Percentiles rank a stretch among this genome's conserved stretches.
Conservation (phyloP, 2,797 vertebrate species). For the Hydrocynus forskahlii region DNA sequence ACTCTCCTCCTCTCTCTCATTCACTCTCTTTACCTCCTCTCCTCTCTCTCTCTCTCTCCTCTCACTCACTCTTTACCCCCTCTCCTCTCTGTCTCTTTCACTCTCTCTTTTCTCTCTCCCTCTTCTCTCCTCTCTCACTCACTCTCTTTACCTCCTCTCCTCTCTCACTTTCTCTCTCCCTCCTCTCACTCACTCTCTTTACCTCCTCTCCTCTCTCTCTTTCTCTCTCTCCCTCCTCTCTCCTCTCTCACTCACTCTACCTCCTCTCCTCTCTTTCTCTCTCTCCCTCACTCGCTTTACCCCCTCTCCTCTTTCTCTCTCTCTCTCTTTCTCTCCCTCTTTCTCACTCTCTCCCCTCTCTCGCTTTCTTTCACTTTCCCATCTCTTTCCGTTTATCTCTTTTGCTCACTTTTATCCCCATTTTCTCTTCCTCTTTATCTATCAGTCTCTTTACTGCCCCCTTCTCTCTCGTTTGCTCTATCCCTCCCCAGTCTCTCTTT, state of each 20-base stretch:
- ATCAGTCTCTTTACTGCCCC: too few species aligned
- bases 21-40: too few species aligned
- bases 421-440: too few species aligned
- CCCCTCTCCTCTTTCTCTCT: neutral
- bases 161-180: neutral
- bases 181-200: neutral
- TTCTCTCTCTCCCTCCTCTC: neutral
- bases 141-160: too few species aligned
- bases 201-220: neutral
- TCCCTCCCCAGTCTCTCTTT: neutral
- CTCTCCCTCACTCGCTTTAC: neutral
- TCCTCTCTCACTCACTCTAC: neutral
- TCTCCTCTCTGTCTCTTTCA: neutral
- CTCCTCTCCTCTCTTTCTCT: neutral
- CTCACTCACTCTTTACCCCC: neutral
- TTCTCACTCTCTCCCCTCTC: too few species aligned
- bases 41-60: neutral
- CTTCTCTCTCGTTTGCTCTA: neutral
- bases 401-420: neutral
- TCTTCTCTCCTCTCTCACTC: neutral
- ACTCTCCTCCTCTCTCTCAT: neutral
- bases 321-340: neutral
- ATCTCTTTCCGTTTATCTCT: neutral
- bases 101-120: neutral
- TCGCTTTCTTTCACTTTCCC: neutral